Evolutionary conservation across 2,888 invertebrate genomes (phyloP).

Genomic region (Mythimna vitellina): DNA sequence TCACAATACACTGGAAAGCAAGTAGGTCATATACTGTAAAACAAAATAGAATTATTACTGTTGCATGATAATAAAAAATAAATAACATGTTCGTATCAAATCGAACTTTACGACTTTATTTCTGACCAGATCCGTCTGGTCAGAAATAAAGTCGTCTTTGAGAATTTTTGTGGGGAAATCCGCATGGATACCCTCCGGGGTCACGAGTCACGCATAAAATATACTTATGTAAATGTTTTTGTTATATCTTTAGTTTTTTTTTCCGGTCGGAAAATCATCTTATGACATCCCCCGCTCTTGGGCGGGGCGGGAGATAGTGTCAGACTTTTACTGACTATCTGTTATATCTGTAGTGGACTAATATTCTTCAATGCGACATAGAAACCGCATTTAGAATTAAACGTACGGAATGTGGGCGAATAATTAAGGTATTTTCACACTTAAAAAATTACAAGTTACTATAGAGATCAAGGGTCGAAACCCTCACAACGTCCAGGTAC

Average conservation of each 20-base stretch:
- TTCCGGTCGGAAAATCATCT: too few species aligned
- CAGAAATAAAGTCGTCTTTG: too few species aligned
- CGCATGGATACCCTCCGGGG: too few species aligned
- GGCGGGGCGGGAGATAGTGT: too few species aligned
- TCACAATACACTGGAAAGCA: background rate
- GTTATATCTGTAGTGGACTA: background rate
- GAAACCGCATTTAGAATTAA: background rate
- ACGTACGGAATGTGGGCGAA: background rate
- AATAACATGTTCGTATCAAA: background rate
- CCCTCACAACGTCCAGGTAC: background rate
- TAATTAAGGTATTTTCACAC: background rate
- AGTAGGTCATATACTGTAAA: background rate
- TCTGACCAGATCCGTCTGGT: too few species aligned
- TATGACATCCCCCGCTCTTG: too few species aligned
- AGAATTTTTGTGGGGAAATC: too few species aligned
- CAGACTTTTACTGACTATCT: too few species aligned
- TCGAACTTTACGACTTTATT: background rate
- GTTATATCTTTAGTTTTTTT: too few species aligned
- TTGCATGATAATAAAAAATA: conserved; percentile 1
- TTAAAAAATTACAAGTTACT: background rate
- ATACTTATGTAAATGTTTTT: background rate
- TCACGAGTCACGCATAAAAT: background rate
- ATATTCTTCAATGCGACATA: background rate
- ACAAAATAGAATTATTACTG: background rate
- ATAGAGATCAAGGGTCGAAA: background rate